Percentiles rank a stretch among this genome's conserved stretches.
Evolutionary conservation across 2,888 invertebrate genomes (phyloP).

Genomic region (Lasioglossum vierecki): DNA sequence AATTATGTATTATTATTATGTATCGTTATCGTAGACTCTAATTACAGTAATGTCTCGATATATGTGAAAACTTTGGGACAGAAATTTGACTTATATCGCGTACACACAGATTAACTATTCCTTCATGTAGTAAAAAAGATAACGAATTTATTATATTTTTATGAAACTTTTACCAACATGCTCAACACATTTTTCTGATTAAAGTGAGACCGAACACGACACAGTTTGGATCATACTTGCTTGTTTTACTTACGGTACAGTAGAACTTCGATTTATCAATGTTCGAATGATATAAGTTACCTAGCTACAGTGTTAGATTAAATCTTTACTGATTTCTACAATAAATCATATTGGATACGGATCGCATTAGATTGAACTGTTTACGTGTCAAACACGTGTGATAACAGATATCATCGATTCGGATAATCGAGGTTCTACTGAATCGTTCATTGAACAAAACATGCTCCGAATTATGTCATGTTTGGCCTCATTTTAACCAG

Average conservation of each 20-base stretch:
- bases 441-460: neutral
- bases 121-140: neutral
- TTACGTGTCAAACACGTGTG: neutral
- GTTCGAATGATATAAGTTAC: neutral
- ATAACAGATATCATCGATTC: neutral
- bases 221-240: neutral
- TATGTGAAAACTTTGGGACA: neutral
- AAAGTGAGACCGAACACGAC: neutral
- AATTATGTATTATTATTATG: slow-evolving; percentile 1
- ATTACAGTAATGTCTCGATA: neutral
- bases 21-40: neutral
- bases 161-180: neutral
- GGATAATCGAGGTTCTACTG: neutral
- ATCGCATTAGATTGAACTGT: neutral
- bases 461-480: neutral
- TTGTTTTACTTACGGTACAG: neutral
- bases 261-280: neutral
- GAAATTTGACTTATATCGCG: neutral
- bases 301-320: neutral
- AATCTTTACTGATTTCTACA: neutral
- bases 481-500: neutral
- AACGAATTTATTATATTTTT: neutral
- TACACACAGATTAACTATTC: neutral
- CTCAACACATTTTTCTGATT: neutral
- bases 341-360: slow-evolving; percentile 5